Evolutionary conservation across 2,113 vertebrate genomes (phyloP).

Genomic region (cat (Felis catus)): F.catus_Fca126_mat1.0 CM031421.1:5168501-5169000

Average conservation of each 20-base stretch:
- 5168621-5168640: background rate
- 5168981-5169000: background rate
- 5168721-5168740: background rate
- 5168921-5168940: background rate
- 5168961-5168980: background rate
- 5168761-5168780: background rate
- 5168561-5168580: background rate
- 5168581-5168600: background rate
- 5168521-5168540: background rate
- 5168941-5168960: background rate
- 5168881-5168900: background rate
- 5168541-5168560: background rate
- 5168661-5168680: background rate
- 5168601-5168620: background rate
- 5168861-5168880: too few relatives aligned
- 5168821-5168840: background rate
- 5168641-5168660: background rate
- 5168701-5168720: background rate
- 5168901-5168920: background rate
- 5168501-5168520: background rate
- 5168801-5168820: conserved; percentile 40
- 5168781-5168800: background rate
- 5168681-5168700: background rate
- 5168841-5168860: accelerated
- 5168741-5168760: conserved; percentile 12